Evolutionary conservation across 2,888 invertebrate genomes (phyloP), one percentile per base, ranked within the genome.

Genomic region (Amiota communis): DNA sequence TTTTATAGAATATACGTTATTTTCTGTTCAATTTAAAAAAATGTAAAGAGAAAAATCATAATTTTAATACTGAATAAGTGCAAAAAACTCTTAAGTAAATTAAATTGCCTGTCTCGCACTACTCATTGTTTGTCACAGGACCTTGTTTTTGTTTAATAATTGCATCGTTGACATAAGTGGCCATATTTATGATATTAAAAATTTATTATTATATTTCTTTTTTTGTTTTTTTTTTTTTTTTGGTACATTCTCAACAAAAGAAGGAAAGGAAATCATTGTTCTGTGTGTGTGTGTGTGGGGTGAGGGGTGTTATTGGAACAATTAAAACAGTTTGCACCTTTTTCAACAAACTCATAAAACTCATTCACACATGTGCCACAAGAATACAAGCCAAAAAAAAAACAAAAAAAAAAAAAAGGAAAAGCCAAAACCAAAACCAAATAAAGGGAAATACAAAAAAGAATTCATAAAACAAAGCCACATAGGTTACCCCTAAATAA

Each of bases 381-480:
- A 20, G 57, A 57, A 57, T 10, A 15, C 20, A 11, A 20, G 36
- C 36, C 8, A 36, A 36, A 36, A 1, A 23, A 23, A 23, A 23
- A 23, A 2, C n/a, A n/a, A 36, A 36, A 36, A 4, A 36, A 36
- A 36, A 6, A 6, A 36, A 36, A 36, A 36, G 8, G 4, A 2
- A 36, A 36, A 36, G 6, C 36, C 36, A 6, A 36, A 36, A 36
- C 36, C 36, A 6, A 61, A 61, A 8, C 36, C 57, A 75, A 70
- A 65, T 17, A 57, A 67, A 13, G 36, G 57, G 11, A 10, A 13
- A 10, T 57, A 56, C n/a, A 20, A n/a, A 1, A 23, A 20, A 61
- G 11, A 46, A 47, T 73, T 48, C 72, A 71, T 20, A 76, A 67
- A 64, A 64, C 71, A 75, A 13, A 73, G 83, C 83, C 79, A 86